Percentiles rank a stretch among this genome's conserved stretches.
Evolutionary conservation across 2,113 vertebrate species (phyloP).

Genomic region (Dermatemys mawii): DNA sequence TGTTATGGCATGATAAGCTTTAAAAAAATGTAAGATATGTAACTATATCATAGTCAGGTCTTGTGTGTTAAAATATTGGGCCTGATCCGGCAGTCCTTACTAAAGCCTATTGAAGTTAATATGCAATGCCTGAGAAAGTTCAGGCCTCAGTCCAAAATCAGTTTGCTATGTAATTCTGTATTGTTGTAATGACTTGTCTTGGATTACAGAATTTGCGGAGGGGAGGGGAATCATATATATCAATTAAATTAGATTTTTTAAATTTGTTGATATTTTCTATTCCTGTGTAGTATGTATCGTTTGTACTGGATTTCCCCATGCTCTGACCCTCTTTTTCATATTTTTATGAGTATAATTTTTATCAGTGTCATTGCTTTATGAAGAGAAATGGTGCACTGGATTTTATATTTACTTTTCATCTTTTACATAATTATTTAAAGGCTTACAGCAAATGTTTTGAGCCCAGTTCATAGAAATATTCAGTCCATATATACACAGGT

Average conservation of each 20-base stretch:
- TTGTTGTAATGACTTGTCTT: not conserved
- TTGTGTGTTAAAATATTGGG: not conserved
- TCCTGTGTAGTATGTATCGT: rapidly evolving
- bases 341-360: not conserved
- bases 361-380: not conserved
- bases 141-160: rapidly evolving
- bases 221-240: not conserved
- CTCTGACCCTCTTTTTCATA: not conserved
- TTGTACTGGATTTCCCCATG: rapidly evolving
- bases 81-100: rapidly evolving
- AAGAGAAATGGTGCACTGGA: not conserved
- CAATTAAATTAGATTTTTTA: not conserved
- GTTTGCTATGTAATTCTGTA: not conserved
- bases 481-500: not conserved
- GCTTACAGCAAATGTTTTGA: not conserved
- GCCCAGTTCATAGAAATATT: not conserved
- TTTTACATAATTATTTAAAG: not conserved
- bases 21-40: rapidly evolving
- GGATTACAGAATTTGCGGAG: not conserved
- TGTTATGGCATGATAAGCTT: not conserved
- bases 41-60: not conserved
- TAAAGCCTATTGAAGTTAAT: not conserved
- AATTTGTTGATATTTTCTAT: too few species aligned
- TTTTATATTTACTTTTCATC: not conserved
- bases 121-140: rapidly evolving